phyloP scores from a whole-genome alignment of 2,888 invertebrate species.

The Norana najaformis region DNA sequence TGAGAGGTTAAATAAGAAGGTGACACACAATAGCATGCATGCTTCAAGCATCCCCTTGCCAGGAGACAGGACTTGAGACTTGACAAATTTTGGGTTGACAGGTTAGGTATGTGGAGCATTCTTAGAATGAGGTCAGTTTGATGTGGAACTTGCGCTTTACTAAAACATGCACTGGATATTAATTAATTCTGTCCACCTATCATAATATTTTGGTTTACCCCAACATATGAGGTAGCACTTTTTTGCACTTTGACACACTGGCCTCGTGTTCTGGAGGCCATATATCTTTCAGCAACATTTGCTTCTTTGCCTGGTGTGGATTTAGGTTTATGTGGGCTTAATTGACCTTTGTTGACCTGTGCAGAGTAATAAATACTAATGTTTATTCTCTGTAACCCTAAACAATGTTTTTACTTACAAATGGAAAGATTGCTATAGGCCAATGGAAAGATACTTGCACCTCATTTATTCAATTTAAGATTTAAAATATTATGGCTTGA shows the following conservation, averaged over 20 bases:
- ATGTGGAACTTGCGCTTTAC: not conserved
- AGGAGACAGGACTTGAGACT: not conserved
- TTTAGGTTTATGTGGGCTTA: not conserved
- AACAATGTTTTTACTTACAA: not conserved
- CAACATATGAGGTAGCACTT: not conserved
- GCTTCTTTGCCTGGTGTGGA: not conserved
- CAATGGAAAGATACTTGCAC: not conserved
- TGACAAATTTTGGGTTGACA: not conserved
- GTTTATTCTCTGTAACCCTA: not conserved
- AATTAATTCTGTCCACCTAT: not conserved
- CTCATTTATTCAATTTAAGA: not conserved
- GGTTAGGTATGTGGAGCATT: not conserved
- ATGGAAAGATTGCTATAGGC: not conserved
- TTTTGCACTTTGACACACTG: not conserved
- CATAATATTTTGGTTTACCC: not conserved
- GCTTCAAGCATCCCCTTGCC: not conserved
- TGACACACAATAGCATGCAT: not conserved
- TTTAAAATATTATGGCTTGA: not conserved
- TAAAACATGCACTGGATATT: not conserved
- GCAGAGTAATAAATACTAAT: not conserved
- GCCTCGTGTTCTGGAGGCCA: not conserved
- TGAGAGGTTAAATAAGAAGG: not conserved
- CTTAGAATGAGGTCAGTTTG: not conserved
- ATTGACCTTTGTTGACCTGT: not conserved
- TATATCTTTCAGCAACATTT: not conserved